These are phyloP conservation scores for Sander lucioperca DNA, from an alignment of 2,113 vertebrate genomes.

Conservation along the genomic window DNA sequence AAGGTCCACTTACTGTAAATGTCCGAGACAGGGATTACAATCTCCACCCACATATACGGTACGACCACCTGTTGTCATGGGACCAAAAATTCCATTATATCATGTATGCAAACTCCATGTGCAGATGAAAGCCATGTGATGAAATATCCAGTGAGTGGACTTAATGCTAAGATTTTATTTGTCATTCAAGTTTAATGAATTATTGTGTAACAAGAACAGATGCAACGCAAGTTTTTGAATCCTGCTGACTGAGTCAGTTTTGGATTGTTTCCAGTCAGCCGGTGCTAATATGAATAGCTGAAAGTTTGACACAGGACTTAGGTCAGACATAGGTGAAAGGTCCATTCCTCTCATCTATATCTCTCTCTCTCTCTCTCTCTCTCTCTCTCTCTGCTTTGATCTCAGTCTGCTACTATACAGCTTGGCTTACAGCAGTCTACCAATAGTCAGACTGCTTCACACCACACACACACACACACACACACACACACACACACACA, in stretches of 20 bases:
- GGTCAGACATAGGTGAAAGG: conserved; percentile 14
- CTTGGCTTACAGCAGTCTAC: conserved; percentile 62
- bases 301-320: neutral
- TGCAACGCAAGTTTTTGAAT: neutral
- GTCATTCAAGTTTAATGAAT: neutral
- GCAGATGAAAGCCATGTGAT: neutral
- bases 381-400: conserved; percentile 45
- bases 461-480: conserved; percentile 9
- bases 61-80: neutral
- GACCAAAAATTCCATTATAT: neutral
- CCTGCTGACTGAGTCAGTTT: neutral
- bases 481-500: conserved; percentile 21
- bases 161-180: no score
- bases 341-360: conserved; percentile 43
- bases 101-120: neutral
- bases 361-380: conserved; percentile 8
- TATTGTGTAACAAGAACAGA: neutral
- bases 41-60: neutral
- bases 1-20: neutral
- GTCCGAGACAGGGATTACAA: neutral
- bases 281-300: neutral
- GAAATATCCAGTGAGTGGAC: neutral
- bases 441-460: conserved; percentile 44
- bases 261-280: conserved; percentile 2
- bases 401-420: conserved; percentile 74